phyloP scores from a whole-genome alignment of 2,113 vertebrate genomes.

The Ramphastos sulfuratus region DNA sequence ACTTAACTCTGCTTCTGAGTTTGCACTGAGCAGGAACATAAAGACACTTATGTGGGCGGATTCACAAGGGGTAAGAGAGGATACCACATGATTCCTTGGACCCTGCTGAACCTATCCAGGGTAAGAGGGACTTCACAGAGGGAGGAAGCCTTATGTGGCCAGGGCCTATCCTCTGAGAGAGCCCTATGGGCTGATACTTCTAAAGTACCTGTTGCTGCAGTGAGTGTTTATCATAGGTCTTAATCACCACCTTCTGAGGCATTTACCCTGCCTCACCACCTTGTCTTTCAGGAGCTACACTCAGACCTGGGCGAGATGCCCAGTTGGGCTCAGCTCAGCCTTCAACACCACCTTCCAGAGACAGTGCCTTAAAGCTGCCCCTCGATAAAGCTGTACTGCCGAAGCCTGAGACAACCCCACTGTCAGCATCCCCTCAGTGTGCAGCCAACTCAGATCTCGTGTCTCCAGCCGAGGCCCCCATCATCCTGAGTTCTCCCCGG shows the following conservation, averaged over 20 bases:
- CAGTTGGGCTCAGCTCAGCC: not conserved
- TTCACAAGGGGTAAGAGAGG: not conserved
- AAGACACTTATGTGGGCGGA: not conserved
- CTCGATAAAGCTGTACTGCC: constrained; percentile 67
- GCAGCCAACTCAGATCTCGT: constrained; percentile 71
- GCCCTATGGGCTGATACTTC: not conserved
- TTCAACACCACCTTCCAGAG: constrained; percentile 46
- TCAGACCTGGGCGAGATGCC: not conserved
- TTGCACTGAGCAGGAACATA: not conserved
- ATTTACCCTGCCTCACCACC: not conserved
- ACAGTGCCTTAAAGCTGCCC: constrained; percentile 74
- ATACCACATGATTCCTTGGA: not conserved
- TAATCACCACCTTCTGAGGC: not conserved
- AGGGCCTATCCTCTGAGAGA: not conserved
- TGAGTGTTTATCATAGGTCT: fast-evolving
- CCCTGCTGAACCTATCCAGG: not conserved
- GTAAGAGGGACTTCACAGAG: not conserved
- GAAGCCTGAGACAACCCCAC: constrained; percentile 53
- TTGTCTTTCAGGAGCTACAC: constrained; percentile 62
- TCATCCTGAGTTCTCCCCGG: constrained; percentile 93
- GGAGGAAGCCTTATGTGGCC: not conserved
- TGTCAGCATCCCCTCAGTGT: constrained; percentile 78
- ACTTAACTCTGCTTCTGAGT: not conserved
- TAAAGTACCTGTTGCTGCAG: not conserved
- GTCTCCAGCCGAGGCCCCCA: constrained; percentile 86